Conservation (phyloP, 1,140 invertebrate species). For the Grapholita molesta region DNA sequence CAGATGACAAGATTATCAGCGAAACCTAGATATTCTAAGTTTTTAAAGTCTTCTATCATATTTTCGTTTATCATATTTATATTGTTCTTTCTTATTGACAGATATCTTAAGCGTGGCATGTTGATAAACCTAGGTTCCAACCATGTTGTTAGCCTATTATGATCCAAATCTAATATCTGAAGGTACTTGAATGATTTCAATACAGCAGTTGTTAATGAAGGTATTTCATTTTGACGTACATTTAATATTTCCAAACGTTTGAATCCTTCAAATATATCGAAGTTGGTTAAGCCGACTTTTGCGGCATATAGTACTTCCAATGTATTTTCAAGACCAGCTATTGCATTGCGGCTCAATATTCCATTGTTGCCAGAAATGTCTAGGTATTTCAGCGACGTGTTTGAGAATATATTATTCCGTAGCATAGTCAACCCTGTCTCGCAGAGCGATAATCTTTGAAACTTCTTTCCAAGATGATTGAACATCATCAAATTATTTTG, state of each 20-base stretch:
- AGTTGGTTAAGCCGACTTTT: conserved; percentile 51
- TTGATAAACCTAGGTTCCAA: conserved; percentile 52
- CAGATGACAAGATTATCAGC: conserved; percentile 78
- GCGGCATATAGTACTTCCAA: conserved; percentile 73
- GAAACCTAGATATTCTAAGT: conserved; percentile 60
- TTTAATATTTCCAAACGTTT: conserved; percentile 63
- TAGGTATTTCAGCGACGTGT: conserved; percentile 65
- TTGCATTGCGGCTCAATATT: conserved; percentile 28
- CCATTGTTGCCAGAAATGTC: conserved; percentile 76
- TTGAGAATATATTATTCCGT: conserved; percentile 51
- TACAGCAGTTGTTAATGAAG: conserved; percentile 30
- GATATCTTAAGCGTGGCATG: conserved; percentile 57
- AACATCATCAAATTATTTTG: conserved; percentile 57
- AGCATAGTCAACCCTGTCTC: conserved; percentile 62
- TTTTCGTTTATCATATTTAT: conserved; percentile 74
- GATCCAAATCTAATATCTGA: conserved; percentile 71
- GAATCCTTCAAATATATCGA: conserved; percentile 57
- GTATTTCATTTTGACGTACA: conserved; percentile 72
- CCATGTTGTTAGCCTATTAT: conserved; percentile 77
- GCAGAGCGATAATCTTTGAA: conserved; percentile 76
- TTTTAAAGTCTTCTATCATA: conserved; percentile 71
- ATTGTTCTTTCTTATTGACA: conserved; percentile 75
- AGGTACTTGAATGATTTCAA: conserved; percentile 56
- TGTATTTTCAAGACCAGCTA: conserved; percentile 61
- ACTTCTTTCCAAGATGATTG: conserved; percentile 43